phyloP scores from a whole-genome alignment of 2,797 vertebrate species.

The Mastacembelus armatus region DNA sequence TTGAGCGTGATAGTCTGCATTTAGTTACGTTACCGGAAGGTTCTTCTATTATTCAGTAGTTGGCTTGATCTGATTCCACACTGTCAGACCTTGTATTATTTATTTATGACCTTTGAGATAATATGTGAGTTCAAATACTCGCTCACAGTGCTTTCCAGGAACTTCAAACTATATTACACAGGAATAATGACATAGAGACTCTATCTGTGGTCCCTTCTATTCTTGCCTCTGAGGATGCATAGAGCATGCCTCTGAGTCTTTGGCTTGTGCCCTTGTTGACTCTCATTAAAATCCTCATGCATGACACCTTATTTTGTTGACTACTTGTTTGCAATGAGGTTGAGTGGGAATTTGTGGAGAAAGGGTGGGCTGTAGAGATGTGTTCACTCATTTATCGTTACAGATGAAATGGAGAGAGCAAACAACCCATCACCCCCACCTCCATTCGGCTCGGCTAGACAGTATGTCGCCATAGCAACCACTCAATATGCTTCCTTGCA shows the following conservation, averaged over 20 bases:
- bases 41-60: constrained; percentile 72
- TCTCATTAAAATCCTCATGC: constrained; percentile 51
- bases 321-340: constrained; percentile 48
- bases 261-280: constrained; percentile 31
- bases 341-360: background rate
- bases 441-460: constrained; percentile 50
- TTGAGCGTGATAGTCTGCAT: constrained; percentile 17
- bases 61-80: constrained; percentile 65
- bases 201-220: background rate
- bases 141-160: constrained; percentile 36
- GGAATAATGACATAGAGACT: constrained; percentile 1
- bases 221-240: constrained; percentile 22
- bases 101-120: constrained; percentile 62
- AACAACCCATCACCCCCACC: constrained; percentile 12
- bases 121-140: constrained; percentile 48
- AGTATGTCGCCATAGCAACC: constrained; percentile 78
- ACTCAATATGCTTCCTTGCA: constrained; percentile 50
- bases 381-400: constrained; percentile 55
- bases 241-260: too few species aligned
- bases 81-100: constrained; percentile 62
- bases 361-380: constrained; percentile 24
- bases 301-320: constrained; percentile 62
- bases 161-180: constrained; percentile 19
- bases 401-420: constrained; percentile 26
- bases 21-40: constrained; percentile 52